phyloP scores from a whole-genome alignment of 2,113 vertebrate genomes.

The Laticauda laticaudata region DNA sequence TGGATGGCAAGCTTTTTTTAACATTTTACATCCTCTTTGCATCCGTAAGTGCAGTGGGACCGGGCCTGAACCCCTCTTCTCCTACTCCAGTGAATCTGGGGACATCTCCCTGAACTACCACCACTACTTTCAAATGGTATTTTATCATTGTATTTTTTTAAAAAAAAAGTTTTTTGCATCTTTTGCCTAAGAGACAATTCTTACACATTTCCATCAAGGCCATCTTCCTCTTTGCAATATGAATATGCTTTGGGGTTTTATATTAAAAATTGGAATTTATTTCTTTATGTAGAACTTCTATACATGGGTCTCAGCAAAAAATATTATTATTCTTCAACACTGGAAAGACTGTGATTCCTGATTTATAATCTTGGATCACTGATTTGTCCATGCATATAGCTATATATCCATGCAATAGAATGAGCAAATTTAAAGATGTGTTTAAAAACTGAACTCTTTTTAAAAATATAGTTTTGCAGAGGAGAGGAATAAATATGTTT shows the following conservation, averaged over 20 bases:
- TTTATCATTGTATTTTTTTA: not conserved
- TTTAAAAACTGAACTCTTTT: not conserved
- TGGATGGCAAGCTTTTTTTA: no score
- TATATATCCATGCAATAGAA: not conserved
- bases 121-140: not conserved
- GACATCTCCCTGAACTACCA: not conserved
- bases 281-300: not conserved
- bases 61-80: not conserved
- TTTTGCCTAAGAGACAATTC: not conserved
- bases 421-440: not conserved
- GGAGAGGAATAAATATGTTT: not conserved
- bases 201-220: not conserved
- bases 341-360: not conserved
- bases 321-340: not conserved
- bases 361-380: not conserved
- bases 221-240: not conserved
- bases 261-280: not conserved
- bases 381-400: not conserved
- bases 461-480: not conserved
- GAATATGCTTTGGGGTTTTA: not conserved
- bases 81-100: not conserved
- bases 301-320: not conserved
- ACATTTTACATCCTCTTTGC: no score
- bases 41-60: no score
- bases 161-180: not conserved